Evolutionary conservation across 2,797 vertebrate species (phyloP), one percentile per base, ranked within the genome.

Genomic region (Otolemur crassicaudatus): DNA sequence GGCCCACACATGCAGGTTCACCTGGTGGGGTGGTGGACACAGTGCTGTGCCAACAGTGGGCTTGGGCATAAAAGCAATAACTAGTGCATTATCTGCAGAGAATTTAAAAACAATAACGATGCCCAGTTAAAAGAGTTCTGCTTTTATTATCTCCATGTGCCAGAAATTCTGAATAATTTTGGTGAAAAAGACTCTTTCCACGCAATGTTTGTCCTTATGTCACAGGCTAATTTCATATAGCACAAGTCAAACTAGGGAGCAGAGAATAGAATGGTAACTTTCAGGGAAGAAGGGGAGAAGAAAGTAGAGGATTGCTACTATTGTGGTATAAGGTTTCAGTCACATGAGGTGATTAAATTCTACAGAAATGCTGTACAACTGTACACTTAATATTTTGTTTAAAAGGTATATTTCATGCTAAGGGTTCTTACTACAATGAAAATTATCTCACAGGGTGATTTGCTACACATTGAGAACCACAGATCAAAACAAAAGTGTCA

Each of bases 81-180:
- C 49, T 9, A 19, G 9, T 40, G 17, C 6, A 1, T 14, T 34
- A 14, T 46, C n/a, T 61, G 17, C 25, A 82, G 17, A 86, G 20
- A 53, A 81, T 67, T 43, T 82, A 40, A 40, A 61, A 80, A 76
- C 0, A 13, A 53, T 34, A 49, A 37, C 67, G 40, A 90, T 61
- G 70, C 29, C 11, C 3, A 34, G 10, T 63, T 29, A 29, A 69
- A 88, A 76, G 80, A 4, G 2, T 84, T 94, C 69, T 81, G 49
- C 1, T 88, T 88, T 69, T 81, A 34, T 76, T 67, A 37, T 40
- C 29, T 40, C 25, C 19, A 4, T 22, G n/a, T 56, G 49, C n/a
- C 49, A 85, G 83, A 65, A 70, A 61, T 89, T 70, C 60, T 77
- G 49, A 84, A 43, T n/a, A 60, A 13, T 11, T 65, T 46, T 60